Base-by-base conservation (phyloP, 2,113 vertebrate species). In the Alethe diademata region DNA sequence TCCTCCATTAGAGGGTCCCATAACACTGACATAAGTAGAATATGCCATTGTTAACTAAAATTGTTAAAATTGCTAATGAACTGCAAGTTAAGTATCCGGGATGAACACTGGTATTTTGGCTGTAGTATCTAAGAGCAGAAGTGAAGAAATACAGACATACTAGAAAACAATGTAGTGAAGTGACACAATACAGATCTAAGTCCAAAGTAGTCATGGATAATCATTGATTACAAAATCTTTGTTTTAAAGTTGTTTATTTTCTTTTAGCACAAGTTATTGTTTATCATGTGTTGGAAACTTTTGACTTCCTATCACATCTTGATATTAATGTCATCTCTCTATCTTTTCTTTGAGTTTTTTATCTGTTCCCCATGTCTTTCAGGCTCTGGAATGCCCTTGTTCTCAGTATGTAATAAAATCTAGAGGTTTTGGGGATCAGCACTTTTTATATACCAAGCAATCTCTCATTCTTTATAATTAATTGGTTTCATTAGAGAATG, bases 1-100 rank as follows among this genome's bases (percentile, higher is more conserved):
- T 72, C 17, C 19, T 91, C 97, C 86, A 17, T 86, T 81, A 96
- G 90, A 84, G 90, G 74, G 53, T 80, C 53, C 40, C 84, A 36
- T 80, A 93, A 51, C 19, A 80, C 47, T 69, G 45, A 20, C 83
- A 62, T 66, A 64, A 54, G 26, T 20, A 64, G 20, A 36, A 35
- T 29, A 26, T 45, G 42, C 71, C 29, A 20, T 19, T 67, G 13
- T 50, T 50, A 26, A 50, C 25, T 50, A 73, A 81, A 72, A 70
- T 2, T 54, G 8, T 42, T 23, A 23, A 57, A 57, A 76, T 33
- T 3, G 33, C 14, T 19, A 19, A 22, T 36, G n/a, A 83, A 79
- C 9, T 28, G 15, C 15, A 74, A 8, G 13, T 65, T 69, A 71
- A 60, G 14, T 80, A 11, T 42, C 54, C 65, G 25, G 8, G 8